Base-by-base conservation (phyloP, 1,140 invertebrate species). In the Hydropsyche tenuis region DNA sequence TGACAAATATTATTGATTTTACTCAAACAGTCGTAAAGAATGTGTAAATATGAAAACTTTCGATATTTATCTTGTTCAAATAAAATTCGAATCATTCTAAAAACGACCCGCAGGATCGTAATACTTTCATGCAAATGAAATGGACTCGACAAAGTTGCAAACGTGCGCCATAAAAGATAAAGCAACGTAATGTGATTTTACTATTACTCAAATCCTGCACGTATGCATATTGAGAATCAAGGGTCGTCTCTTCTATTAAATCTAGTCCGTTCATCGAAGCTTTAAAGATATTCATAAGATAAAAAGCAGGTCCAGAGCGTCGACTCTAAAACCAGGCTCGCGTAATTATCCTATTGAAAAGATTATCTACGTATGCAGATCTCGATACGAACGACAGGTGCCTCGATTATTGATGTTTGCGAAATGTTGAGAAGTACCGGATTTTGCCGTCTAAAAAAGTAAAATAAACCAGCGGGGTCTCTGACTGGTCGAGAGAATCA, bases 321-420 rank as follows among this genome's bases (percentile, higher is more conserved):
- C 71, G 37, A 64, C 71, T 27, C 74, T 43, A 27, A 45, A 43
- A 3, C 20, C 27, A 53, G 65, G 9, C 16, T 20, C 23, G 64
- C 73, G 73, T 77, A 77, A 77, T 77, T 77, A 77, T 70, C 30
- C 75, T 48, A 77, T 77, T 74, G 75, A 77, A 77, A 77, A 77
- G 75, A 77, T 77, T 77, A 77, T 77, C 75, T 77, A 18, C 48
- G 69, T 73, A 71, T 76, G 72, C 72, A 53, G n/a, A 76, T 76
- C 75, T 73, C 60, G 69, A 71, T 71, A 60, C 22, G 12, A 1
- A 37, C 42, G 70, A 72, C 70, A 42, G 30, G 53, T 70, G 70
- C 23, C 70, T 4, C 14, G 45, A 48, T n/a, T 14, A 48, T 48
- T 48, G 2, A 48, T 6, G 14, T 48, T 16, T 3, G 14, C 11